Conservation (phyloP, 92 coral and sea anemone genomes). For the Epizoanthus scotinus region DNA sequence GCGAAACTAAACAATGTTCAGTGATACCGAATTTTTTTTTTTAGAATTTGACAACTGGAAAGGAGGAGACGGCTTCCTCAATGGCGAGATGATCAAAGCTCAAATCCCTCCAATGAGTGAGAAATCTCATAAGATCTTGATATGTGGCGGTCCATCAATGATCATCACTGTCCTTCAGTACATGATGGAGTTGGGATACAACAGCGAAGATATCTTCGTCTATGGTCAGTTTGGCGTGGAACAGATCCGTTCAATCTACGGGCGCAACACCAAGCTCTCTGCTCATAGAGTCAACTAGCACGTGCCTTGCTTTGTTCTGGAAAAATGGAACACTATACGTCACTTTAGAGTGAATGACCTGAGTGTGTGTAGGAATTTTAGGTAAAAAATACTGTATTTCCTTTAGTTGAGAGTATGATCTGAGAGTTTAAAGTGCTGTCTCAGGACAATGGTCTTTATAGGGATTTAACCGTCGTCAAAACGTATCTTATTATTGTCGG, state of each 20-base stretch:
- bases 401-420: too few relatives aligned
- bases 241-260: conserved; percentile 45
- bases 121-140: conserved; percentile 40
- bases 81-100: conserved; percentile 33
- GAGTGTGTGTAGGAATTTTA: too few relatives aligned
- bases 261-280: conserved; percentile 43
- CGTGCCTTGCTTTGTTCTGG: background rate
- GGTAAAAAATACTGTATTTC: too few relatives aligned
- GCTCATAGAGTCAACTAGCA: conserved; percentile 26
- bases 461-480: too few relatives aligned
- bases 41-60: conserved; percentile 25
- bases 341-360: too few relatives aligned
- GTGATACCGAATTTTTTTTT: too few relatives aligned
- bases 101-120: conserved; percentile 14
- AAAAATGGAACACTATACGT: too few relatives aligned
- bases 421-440: too few relatives aligned
- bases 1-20: too few relatives aligned
- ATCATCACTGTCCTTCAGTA: conserved; percentile 38
- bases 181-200: conserved; percentile 33
- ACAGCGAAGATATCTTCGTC: conserved; percentile 43
- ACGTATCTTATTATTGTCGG: too few relatives aligned
- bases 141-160: conserved; percentile 56
- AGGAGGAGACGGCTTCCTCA: conserved; percentile 45
- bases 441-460: too few relatives aligned
- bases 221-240: conserved; percentile 53